phyloP scores from a whole-genome alignment of 2,797 vertebrate species.

The Hemibagrus guttatus region DNA sequence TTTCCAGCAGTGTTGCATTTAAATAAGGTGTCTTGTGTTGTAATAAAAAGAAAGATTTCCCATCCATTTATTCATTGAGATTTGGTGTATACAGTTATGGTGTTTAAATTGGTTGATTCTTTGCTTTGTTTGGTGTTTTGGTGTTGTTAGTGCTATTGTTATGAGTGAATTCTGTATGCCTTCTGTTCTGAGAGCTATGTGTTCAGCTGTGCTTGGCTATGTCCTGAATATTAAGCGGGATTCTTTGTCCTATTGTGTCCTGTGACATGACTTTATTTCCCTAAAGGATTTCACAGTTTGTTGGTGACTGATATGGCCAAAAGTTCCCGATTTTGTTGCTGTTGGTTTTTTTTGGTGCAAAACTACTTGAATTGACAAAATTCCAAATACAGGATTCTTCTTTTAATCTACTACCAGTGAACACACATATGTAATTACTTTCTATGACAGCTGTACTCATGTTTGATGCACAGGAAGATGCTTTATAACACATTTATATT shows the following conservation, averaged over 20 bases:
- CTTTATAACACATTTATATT: background rate
- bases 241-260: background rate
- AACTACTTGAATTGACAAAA: too few species aligned
- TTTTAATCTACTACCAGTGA: too few species aligned
- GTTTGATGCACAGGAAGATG: too few species aligned
- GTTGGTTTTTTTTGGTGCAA: too few species aligned
- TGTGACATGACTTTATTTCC: background rate
- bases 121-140: background rate
- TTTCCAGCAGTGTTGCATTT: background rate
- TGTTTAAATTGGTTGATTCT: background rate
- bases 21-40: background rate
- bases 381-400: too few species aligned
- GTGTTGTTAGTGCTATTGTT: background rate
- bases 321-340: too few species aligned
- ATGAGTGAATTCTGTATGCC: background rate
- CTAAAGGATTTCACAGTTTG: background rate
- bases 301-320: too few species aligned
- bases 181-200: background rate
- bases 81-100: background rate
- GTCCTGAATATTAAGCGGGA: constrained; percentile 7
- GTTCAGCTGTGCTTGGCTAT: background rate
- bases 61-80: background rate
- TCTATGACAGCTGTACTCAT: too few species aligned
- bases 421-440: too few species aligned
- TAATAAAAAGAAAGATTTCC: background rate